phyloP scores from a whole-genome alignment of 2,113 vertebrate genomes.

The Catagonus wagneri region DNA sequence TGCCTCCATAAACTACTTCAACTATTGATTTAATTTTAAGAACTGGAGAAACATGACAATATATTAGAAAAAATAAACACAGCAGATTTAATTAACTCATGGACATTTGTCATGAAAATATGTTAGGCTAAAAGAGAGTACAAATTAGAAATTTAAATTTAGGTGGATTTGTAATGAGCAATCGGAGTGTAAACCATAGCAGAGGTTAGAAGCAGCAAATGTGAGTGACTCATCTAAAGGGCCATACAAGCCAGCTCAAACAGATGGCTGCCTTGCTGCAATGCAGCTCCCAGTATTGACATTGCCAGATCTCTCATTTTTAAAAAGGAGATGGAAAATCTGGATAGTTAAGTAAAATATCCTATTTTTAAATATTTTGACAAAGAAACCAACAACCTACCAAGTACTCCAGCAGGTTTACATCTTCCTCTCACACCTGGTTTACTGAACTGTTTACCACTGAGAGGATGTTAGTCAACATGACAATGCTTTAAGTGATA shows the following conservation, averaged over 20 bases:
- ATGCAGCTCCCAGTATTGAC: background rate
- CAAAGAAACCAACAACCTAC: background rate
- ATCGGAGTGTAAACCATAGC: background rate
- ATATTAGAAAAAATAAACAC: background rate
- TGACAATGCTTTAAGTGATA: background rate
- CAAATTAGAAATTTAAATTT: background rate
- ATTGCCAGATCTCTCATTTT: background rate
- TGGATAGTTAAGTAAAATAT: background rate
- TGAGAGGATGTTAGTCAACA: background rate
- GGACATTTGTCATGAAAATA: background rate
- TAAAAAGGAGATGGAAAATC: background rate
- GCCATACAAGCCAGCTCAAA: background rate
- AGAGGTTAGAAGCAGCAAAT: accelerated
- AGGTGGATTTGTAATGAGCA: background rate
- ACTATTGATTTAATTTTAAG: background rate
- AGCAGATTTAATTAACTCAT: background rate
- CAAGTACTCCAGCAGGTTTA: background rate
- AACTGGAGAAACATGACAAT: background rate
- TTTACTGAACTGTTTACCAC: background rate
- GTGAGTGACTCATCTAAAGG: background rate
- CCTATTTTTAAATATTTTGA: background rate
- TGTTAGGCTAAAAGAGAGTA: background rate
- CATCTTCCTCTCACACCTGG: background rate
- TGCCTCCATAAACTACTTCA: background rate
- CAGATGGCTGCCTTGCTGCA: background rate